Percentiles rank a stretch among this genome's conserved stretches.
These are phyloP conservation scores for Pyrocoelia pectoralis DNA, from an alignment of 2,888 invertebrate species.

Conservation along the genomic window DNA sequence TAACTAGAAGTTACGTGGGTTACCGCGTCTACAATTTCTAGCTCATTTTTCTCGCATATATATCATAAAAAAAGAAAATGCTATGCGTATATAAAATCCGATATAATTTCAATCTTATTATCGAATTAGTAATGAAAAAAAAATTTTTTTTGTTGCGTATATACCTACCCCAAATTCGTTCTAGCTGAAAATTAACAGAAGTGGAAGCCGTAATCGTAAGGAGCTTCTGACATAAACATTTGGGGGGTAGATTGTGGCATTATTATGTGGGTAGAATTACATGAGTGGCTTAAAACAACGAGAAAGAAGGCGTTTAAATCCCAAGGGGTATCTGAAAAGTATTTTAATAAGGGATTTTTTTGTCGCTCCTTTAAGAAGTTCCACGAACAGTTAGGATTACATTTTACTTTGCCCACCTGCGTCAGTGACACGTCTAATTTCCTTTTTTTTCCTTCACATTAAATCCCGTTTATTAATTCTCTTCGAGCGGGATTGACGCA, in stretches of 20 bases:
- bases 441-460: slow-evolving; percentile 43
- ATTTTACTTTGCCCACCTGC: slow-evolving; percentile 52
- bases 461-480: neutral
- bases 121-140: neutral
- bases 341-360: slow-evolving; percentile 59
- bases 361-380: slow-evolving; percentile 54
- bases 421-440: slow-evolving; percentile 56
- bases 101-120: neutral
- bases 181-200: no score
- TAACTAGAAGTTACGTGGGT: slow-evolving; percentile 33
- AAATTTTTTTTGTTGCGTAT: no score
- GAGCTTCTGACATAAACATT: no score
- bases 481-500: neutral
- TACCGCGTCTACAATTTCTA: slow-evolving; percentile 30
- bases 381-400: slow-evolving; percentile 52
- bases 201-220: no score
- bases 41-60: slow-evolving; percentile 19
- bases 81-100: slow-evolving; percentile 2
- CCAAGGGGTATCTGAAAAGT: slow-evolving; percentile 51
- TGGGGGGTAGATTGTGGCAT: slow-evolving; percentile 19
- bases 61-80: slow-evolving; percentile 5
- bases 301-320: slow-evolving; percentile 33
- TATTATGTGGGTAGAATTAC: slow-evolving; percentile 48
- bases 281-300: slow-evolving; percentile 50
- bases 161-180: no score